phyloP scores from a whole-genome alignment of 30 jellyfish, hydroid and myxozoan genomes.

The Nemopilema nomurai region DNA sequence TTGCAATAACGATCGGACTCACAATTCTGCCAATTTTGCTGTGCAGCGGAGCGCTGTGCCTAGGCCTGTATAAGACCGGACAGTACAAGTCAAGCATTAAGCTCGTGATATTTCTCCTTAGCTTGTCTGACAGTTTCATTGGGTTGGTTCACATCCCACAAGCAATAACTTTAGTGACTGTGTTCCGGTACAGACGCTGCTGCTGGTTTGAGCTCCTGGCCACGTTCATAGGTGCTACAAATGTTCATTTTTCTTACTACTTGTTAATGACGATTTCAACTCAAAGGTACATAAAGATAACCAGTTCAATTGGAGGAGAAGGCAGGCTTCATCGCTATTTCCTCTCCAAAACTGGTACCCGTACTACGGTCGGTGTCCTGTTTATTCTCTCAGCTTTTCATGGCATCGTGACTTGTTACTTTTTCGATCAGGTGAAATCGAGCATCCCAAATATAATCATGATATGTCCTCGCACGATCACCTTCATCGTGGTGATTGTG shows the following conservation, averaged over 20 bases:
- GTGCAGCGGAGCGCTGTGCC: constrained; percentile 23
- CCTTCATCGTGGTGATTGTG: neutral
- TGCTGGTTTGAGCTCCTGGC: constrained; percentile 60
- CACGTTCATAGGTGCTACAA: constrained; percentile 38
- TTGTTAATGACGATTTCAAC: constrained; percentile 32
- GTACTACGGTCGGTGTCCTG: neutral
- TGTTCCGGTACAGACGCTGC: constrained; percentile 15
- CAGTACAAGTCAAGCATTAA: constrained; percentile 19
- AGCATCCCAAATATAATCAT: constrained; percentile 18
- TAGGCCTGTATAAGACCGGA: constrained; percentile 37
- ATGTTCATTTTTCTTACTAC: constrained; percentile 59
- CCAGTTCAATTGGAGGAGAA: neutral
- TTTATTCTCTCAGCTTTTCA: constrained; percentile 10
- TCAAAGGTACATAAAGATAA: constrained; percentile 34
- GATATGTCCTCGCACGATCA: constrained; percentile 22
- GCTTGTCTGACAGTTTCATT: constrained; percentile 34
- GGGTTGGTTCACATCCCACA: constrained; percentile 47
- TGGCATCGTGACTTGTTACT: constrained; percentile 48
- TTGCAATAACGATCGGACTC: constrained; percentile 21
- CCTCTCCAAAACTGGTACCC: constrained; percentile 1
- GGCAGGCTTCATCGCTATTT: neutral
- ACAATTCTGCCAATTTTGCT: constrained; percentile 33
- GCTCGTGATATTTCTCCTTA: constrained; percentile 18
- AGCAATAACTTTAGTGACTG: constrained; percentile 17
- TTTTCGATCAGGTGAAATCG: constrained; percentile 34